phyloP scores from a whole-genome alignment of 2,888 invertebrate species.

The Cetonia aurata region DNA sequence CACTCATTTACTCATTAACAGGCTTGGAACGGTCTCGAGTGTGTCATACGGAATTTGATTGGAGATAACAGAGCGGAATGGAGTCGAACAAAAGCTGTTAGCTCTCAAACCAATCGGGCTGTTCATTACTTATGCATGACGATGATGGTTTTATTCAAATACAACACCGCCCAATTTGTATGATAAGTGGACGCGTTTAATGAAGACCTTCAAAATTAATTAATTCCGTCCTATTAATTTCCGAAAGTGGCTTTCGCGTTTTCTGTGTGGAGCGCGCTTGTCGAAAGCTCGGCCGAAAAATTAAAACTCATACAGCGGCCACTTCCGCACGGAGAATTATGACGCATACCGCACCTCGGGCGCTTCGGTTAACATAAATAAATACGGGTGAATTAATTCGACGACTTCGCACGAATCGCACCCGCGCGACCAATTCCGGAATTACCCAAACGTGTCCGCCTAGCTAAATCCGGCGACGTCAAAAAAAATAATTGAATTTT shows the following conservation, averaged over 20 bases:
- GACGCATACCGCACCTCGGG: slow-evolving; percentile 12
- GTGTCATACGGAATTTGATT: slow-evolving; percentile 13
- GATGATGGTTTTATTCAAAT: not conserved
- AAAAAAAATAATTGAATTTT: slow-evolving; percentile 40
- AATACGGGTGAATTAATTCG: slow-evolving; percentile 35
- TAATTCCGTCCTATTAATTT: slow-evolving; percentile 26
- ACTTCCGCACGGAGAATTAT: slow-evolving; percentile 12
- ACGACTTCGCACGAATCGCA: slow-evolving; percentile 27
- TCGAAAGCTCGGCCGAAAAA: slow-evolving; percentile 11
- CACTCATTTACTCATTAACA: too few relatives aligned
- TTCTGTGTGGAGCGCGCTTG: not conserved
- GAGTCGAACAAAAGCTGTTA: not conserved
- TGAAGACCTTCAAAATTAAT: slow-evolving; percentile 24
- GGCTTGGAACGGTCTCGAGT: not conserved
- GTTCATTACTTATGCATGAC: not conserved
- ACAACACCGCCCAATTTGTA: not conserved
- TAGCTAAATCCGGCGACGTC: slow-evolving; percentile 20
- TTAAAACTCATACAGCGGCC: slow-evolving; percentile 10
- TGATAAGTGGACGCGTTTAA: slow-evolving; percentile 13
- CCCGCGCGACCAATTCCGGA: slow-evolving; percentile 39
- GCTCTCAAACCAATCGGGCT: too few relatives aligned
- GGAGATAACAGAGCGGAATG: not conserved
- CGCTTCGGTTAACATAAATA: slow-evolving; percentile 33
- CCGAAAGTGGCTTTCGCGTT: slow-evolving; percentile 7
- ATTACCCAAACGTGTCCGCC: slow-evolving; percentile 37